Evolutionary conservation across 2,797 vertebrate species (phyloP).

Genomic region (Distichodus sexfasciatus): DNA sequence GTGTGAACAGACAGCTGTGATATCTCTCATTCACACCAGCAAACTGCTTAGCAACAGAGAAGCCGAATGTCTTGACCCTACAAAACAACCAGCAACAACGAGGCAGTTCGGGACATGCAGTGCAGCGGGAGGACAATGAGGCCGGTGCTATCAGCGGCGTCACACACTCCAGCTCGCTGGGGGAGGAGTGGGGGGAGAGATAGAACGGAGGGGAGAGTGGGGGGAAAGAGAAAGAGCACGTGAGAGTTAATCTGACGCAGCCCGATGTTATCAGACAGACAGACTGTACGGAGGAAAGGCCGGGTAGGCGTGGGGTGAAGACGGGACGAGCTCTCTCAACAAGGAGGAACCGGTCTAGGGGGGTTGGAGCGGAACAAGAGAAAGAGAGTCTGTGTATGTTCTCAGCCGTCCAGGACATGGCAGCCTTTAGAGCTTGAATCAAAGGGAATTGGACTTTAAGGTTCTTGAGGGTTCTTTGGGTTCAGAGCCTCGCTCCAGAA

Average conservation of each 20-base stretch:
- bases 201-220: slow-evolving; percentile 33
- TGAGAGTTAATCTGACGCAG: slow-evolving; percentile 65
- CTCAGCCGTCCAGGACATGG: too few species aligned
- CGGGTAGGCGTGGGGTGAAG: slow-evolving; percentile 27
- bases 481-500: too few species aligned
- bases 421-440: too few species aligned
- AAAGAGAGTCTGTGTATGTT: too few species aligned
- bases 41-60: slow-evolving; percentile 61
- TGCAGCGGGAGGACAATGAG: slow-evolving; percentile 63
- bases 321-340: slow-evolving; percentile 44
- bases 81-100: too few species aligned
- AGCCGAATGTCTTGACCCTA: too few species aligned
- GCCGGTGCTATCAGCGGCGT: slow-evolving; percentile 59
- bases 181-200: slow-evolving; percentile 44
- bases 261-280: slow-evolving; percentile 70
- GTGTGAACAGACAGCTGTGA: slow-evolving; percentile 43
- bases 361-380: neutral
- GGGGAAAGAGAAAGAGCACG: slow-evolving; percentile 52
- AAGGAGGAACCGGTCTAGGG: neutral
- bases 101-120: slow-evolving; percentile 53
- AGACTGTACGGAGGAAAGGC: slow-evolving; percentile 22
- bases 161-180: slow-evolving; percentile 52
- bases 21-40: slow-evolving; percentile 50
- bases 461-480: too few species aligned
- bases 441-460: too few species aligned